Evolutionary conservation across 2,797 vertebrate species (phyloP), one percentile per base, ranked within the genome.

Genomic region (Tokudaia tokunoshimensis): DNA sequence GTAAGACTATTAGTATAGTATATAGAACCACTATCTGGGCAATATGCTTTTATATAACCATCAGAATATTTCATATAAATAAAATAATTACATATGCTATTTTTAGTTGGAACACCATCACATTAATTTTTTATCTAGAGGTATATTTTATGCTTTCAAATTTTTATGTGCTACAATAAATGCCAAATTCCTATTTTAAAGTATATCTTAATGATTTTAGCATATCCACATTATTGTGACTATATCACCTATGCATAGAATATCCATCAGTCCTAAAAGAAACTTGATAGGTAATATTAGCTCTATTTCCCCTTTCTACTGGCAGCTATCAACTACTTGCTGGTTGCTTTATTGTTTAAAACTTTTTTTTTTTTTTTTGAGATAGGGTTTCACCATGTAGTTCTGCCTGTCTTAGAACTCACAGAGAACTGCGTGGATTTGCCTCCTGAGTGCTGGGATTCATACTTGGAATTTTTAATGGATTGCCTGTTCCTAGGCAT

Each of bases 201-300:
- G 34, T 96, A 5, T 85, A 85, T 26, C 75, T 95, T 0, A 41
- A 9, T 92, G 15, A 19, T 92, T 95, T 97, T 83, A 86, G 44
- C 89, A 57, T 93, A 63, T 82, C 61, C 47, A 82, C 19, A 75
- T 20, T 80, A 61, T 78, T 17, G 55, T 91, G 12, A 93, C 78
- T 74, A 50, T 50, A 14, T 47, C 81, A 52, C 47, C 10, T 52
- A 86, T 95, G 26, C 13, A 83, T n/a, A 92, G 80, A 12, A 57
- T 90, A 92, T 92, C 50, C 3, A 31, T 92, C 59, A 91, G 10
- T 89, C 52, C 55, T 37, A 81, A 94, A 95, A 90, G 75, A 94
- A 95, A 87, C 67, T 3, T 89, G 5, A 41, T 63, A 55, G 13
- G n/a, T 65, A 52, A 72, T 93, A 86, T 65, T 22, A 78, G 13